phyloP scores from a whole-genome alignment of 2,888 invertebrate genomes.

The Allolobophora icterica region DNA sequence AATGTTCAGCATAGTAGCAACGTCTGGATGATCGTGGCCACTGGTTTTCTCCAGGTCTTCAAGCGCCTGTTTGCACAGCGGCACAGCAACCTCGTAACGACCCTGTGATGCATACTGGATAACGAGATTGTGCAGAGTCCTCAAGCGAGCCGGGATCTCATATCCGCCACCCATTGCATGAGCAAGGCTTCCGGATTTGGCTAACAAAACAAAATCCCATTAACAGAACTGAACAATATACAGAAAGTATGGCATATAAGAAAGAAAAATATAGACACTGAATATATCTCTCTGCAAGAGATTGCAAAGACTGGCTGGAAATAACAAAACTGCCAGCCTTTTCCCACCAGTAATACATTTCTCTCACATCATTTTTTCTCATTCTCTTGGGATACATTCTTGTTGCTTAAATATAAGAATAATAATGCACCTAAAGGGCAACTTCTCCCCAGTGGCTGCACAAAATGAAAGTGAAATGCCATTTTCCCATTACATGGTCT shows the following conservation, averaged over 20 bases:
- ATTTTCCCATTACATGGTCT: not conserved
- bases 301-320: too few species aligned
- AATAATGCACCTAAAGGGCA: not conserved
- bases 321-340: too few species aligned
- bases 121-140: slow-evolving; percentile 97
- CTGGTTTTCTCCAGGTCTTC: slow-evolving; percentile 98
- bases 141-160: slow-evolving; percentile 95
- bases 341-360: not conserved
- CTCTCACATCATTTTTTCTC: not conserved
- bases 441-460: not conserved
- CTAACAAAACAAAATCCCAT: not conserved
- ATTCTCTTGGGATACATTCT: not conserved
- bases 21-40: slow-evolving; percentile 98
- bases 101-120: slow-evolving; percentile 99
- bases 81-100: slow-evolving; percentile 82
- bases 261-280: too few species aligned
- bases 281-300: too few species aligned
- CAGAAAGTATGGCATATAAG: too few species aligned
- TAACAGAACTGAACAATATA: too few species aligned
- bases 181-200: slow-evolving; percentile 19
- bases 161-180: slow-evolving; percentile 80
- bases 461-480: not conserved
- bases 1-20: slow-evolving; percentile 98
- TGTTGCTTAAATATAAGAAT: not conserved
- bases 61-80: slow-evolving; percentile 96